Conservation (phyloP, 1,140 invertebrate genomes). For the Cotesia glomerata region DNA sequence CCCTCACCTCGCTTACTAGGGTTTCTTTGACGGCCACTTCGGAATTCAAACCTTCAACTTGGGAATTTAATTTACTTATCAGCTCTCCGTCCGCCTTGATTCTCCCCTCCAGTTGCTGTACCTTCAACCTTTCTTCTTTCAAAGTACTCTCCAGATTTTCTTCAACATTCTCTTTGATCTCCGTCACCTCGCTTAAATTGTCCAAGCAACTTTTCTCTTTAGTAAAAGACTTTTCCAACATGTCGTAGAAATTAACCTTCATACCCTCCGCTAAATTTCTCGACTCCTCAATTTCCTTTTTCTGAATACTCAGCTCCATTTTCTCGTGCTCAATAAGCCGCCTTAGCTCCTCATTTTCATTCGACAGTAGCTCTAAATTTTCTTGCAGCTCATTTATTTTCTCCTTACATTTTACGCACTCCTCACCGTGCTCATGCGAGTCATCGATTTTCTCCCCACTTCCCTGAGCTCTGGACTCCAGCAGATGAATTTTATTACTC, state of each 20-base stretch:
- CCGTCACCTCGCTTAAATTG: neutral
- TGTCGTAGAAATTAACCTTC: constrained; percentile 6
- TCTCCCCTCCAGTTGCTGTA: neutral
- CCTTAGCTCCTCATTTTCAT: constrained; percentile 43
- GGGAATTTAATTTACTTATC: neutral
- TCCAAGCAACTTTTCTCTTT: neutral
- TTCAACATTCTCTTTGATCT: constrained; percentile 13
- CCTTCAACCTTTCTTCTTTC: neutral
- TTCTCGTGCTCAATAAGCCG: neutral
- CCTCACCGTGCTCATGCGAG: constrained; percentile 19
- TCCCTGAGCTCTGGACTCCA: constrained; percentile 40
- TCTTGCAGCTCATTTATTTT: constrained; percentile 49
- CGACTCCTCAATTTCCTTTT: constrained; percentile 9
- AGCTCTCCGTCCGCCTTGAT: neutral
- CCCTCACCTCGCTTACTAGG: too few species aligned
- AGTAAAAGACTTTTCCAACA: neutral
- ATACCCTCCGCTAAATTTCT: neutral
- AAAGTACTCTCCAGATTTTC: constrained; percentile 32
- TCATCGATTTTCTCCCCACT: constrained; percentile 41
- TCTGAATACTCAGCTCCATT: neutral
- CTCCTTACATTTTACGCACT: constrained; percentile 23
- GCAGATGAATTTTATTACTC: constrained; percentile 65
- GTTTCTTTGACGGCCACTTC: too few species aligned
- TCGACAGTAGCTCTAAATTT: constrained; percentile 54
- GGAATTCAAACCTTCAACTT: neutral